Evolutionary conservation across 1,140 invertebrate genomes (phyloP), one percentile per base, ranked within the genome.

Genomic region (Euschistus heros): DNA sequence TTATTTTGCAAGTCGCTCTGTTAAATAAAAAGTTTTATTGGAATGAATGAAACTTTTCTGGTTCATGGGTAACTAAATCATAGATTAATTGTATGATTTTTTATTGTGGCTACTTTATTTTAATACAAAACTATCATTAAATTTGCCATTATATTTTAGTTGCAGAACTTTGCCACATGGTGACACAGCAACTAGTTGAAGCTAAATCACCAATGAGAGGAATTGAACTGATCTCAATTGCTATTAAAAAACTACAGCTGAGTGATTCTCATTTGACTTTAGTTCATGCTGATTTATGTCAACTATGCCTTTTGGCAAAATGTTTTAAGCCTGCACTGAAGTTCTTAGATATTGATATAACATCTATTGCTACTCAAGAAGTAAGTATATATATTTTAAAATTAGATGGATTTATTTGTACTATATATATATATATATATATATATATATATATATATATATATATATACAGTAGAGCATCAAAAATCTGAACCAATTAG

Each of bases 211-310:
- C 91, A 47, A 83, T 93, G 60, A 79, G 86, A 72, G 94, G 94
- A 15, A 93, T 98, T 46, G 83, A 85, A 72, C 78, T 95, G 20
- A 72, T 97, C 10, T 82, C 83, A 66, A 86, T 85, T 71, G 93
- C 93, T 8, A 94, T 97, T 69, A 82, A 84, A 55, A 96, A 94
- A 76, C 87, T 95, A 67, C 91, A 95, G 74, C 74, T 89, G 2
- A 86, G 84, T 75, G 87, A 92, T 69, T 87, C 88, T 18, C 92
- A 97, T 73, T 76, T 98, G 44, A 97, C 94, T 22, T 89, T 92
- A 2, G 86, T 97, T 69, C 95, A 98, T 77, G 87, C 91, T 8
- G 92, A 95, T 80, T 79, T 98, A 42, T 94, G 91, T 73, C 92
- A 95, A 75, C 77, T 98, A 2, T 97, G 94, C 77, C 79, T 98